Evolutionary conservation across 2,113 vertebrate genomes (phyloP).

Genomic region (Rhineura floridana): DNA sequence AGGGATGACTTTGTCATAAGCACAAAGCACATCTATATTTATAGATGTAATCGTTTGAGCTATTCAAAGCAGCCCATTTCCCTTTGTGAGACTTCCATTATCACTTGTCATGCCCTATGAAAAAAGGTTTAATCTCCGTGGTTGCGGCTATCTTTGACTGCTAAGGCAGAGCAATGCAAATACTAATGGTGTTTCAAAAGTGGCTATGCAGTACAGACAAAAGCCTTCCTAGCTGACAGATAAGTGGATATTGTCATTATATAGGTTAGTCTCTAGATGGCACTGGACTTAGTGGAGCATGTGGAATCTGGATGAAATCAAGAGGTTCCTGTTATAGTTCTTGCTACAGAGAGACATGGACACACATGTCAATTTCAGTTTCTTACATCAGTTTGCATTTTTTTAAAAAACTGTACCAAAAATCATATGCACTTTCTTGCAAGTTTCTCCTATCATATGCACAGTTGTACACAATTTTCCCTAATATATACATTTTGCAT

Average conservation of each 20-base stretch:
- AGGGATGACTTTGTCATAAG: constrained; percentile 44
- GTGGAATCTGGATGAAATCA: background rate
- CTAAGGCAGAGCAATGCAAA: constrained; percentile 49
- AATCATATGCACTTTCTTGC: too few relatives aligned
- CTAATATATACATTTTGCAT: too few relatives aligned
- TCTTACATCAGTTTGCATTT: too few relatives aligned
- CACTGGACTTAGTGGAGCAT: background rate
- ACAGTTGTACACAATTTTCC: too few relatives aligned
- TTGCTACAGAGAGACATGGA: too few relatives aligned
- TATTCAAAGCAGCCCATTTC: constrained; percentile 59
- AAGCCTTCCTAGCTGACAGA: constrained; percentile 11
- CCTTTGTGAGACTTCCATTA: constrained; percentile 55
- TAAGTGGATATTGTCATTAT: background rate
- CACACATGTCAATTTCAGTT: too few relatives aligned
- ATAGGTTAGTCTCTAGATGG: background rate
- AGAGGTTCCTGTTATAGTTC: background rate
- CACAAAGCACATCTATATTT: constrained; percentile 41
- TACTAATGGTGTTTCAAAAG: constrained; percentile 52
- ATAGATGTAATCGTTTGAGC: constrained; percentile 52
- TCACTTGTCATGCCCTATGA: constrained; percentile 28
- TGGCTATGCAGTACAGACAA: constrained; percentile 11
- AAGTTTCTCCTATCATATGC: too few relatives aligned
- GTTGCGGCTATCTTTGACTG: constrained; percentile 22
- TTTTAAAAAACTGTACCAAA: too few relatives aligned
- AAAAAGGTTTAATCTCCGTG: constrained; percentile 41